Base-by-base conservation (phyloP, 1,140 invertebrate species). In the Cheumatopsyche charites region DNA sequence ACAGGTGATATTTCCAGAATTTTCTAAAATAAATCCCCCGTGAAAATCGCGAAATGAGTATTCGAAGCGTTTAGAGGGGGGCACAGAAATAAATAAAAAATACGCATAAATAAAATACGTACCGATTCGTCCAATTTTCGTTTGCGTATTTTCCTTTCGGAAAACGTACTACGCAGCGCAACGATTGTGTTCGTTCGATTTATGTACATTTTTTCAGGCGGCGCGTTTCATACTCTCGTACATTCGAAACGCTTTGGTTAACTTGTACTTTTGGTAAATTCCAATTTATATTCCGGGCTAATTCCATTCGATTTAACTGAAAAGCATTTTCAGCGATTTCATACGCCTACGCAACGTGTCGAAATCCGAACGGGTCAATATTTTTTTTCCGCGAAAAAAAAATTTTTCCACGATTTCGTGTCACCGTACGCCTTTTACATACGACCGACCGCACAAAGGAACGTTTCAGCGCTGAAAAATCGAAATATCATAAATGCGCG, bases 241-340 rank as follows among this genome's bases (percentile, higher is more conserved):
- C 12, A 47, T 47, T 47, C 15, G 11, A 47, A 47, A 47, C 43
- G 29, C 29, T 52, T 52, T 19, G 15, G 47, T 19, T 52, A 52
- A 52, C 47, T 52, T 52, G 47, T 52, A 52, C 19, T 52, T 52
- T 52, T 17, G 15, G 47, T 52, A 52, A 52, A 52, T 52, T 52
- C 47, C 47, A 52, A 52, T 52, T 52, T 52, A 52, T 52, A 52
- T 52, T 52, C 47, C 9, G 47, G 19, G 47, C 47, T 52, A 52
- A 52, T 52, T 52, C 47, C 47, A 52, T 52, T 52, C 47, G 47
- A 52, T 52, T 52, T 52, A 52, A 52, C 47, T 52, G 47, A 52
- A 52, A 52, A 52, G 47, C 47, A 52, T 52, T 52, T 52, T 52
- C 47, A 52, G 47, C 47, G 47, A 52, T 52, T 52, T 52, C 19